Conservation (phyloP, 2,888 invertebrate genomes). For the Acholoe squamosa region DNA sequence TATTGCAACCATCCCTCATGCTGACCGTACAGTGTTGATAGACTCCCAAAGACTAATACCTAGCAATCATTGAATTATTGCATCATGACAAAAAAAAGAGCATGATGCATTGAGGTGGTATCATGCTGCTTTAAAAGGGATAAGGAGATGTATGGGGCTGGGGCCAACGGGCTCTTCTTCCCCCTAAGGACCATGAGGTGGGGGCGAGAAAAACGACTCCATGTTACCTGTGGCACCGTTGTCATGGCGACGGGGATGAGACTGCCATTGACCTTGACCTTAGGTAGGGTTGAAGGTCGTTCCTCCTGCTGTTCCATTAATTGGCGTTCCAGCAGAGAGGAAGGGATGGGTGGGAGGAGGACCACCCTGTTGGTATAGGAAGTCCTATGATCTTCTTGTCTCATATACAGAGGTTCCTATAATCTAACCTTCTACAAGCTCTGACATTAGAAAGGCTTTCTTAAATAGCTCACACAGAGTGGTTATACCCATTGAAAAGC, state of each 20-base stretch:
- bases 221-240: conserved; percentile 33
- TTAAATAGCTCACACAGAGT: no score
- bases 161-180: background rate
- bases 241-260: background rate
- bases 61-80: no score
- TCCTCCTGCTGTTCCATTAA: conserved; percentile 28
- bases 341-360: background rate
- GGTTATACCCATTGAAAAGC: no score
- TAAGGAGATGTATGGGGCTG: background rate
- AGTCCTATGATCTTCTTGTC: background rate
- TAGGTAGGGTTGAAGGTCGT: conserved; percentile 3
- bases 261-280: conserved; percentile 29
- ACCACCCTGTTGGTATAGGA: no score
- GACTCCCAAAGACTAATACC: no score
- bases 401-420: background rate
- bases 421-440: background rate
- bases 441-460: no score
- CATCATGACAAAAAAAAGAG: no score
- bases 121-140: no score
- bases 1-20: background rate
- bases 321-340: conserved; percentile 21
- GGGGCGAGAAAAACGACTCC: conserved; percentile 12
- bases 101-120: no score
- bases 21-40: no score
- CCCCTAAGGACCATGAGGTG: background rate